A percentile compares a stretch with the other conserved stretches of the same genome.
Evolutionary conservation across 1,140 invertebrate genomes (phyloP).

Genomic region (Oncopodura yosiiana): DNA sequence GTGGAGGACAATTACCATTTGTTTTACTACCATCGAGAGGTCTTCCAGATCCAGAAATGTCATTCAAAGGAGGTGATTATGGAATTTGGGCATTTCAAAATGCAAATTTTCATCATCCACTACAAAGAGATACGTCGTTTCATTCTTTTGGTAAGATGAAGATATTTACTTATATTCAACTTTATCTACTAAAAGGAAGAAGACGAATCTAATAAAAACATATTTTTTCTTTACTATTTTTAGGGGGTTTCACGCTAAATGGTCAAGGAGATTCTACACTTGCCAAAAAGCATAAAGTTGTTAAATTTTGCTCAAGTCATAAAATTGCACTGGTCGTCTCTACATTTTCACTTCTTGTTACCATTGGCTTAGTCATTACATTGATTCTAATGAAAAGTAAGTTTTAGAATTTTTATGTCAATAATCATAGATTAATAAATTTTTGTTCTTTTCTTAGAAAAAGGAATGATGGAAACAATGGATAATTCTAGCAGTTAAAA

Average conservation of each 20-base stretch:
- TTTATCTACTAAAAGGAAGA: slow-evolving; percentile 1
- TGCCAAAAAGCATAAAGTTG: slow-evolving; percentile 22
- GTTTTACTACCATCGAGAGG: no score
- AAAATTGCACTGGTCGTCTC: slow-evolving; percentile 35
- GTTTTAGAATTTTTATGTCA: background rate
- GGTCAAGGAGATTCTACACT: slow-evolving; percentile 21
- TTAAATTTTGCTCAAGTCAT: slow-evolving; percentile 34
- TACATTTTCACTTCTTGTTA: slow-evolving; percentile 34
- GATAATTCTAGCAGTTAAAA: no score
- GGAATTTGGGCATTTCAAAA: slow-evolving; percentile 24
- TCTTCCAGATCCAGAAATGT: slow-evolving; percentile 7
- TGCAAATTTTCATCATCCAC: slow-evolving; percentile 16
- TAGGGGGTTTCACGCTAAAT: slow-evolving; percentile 34
- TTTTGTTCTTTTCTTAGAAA: slow-evolving; percentile 8
- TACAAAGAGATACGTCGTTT: slow-evolving; percentile 28
- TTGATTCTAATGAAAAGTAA: slow-evolving; percentile 36
- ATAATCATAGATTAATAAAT: background rate
- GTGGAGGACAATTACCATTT: no score
- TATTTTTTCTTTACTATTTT: background rate
- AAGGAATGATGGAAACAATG: slow-evolving; percentile 35
- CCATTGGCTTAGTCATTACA: slow-evolving; percentile 32
- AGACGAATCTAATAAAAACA: background rate
- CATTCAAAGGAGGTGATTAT: slow-evolving; percentile 10
- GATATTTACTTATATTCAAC: no score
- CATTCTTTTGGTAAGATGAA: slow-evolving; percentile 31